Evolutionary conservation across 1,140 invertebrate genomes (phyloP).

Genomic region (Meloidogyne exigua): DNA sequence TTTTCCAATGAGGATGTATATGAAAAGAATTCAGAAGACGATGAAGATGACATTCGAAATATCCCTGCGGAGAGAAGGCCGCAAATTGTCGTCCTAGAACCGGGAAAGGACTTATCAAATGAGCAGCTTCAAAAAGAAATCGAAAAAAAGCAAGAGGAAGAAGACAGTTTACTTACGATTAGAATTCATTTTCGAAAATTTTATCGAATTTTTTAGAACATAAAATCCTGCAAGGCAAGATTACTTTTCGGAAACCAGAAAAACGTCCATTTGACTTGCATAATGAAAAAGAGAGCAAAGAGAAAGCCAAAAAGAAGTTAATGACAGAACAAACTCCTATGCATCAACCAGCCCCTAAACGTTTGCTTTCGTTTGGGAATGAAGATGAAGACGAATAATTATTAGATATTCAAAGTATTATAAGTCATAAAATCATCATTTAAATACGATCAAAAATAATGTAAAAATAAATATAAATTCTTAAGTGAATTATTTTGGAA

Average conservation of each 20-base stretch:
- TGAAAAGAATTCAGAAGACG: constrained; percentile 35
- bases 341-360: constrained; percentile 14
- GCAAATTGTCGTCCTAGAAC: constrained; percentile 51
- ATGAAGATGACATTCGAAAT: constrained; percentile 49
- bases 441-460: too few relatives aligned
- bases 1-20: constrained; percentile 46
- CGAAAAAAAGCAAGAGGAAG: constrained; percentile 43
- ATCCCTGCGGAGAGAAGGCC: constrained; percentile 52
- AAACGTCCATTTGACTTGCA: constrained; percentile 30
- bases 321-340: constrained; percentile 15
- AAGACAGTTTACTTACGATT: constrained; percentile 52
- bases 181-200: neutral
- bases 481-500: neutral
- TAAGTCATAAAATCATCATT: too few relatives aligned
- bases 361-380: constrained; percentile 52
- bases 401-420: too few relatives aligned
- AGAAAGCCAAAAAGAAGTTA: constrained; percentile 2
- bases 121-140: constrained; percentile 51
- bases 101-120: constrained; percentile 42
- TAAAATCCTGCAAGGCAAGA: constrained; percentile 54
- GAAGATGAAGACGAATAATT: constrained; percentile 51
- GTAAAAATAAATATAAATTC: too few relatives aligned
- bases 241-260: constrained; percentile 54
- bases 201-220: constrained; percentile 34
- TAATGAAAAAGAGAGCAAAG: constrained; percentile 34